Conservation (phyloP, 2,888 invertebrate species). For the Drosophila cyrtoloma region DNA sequence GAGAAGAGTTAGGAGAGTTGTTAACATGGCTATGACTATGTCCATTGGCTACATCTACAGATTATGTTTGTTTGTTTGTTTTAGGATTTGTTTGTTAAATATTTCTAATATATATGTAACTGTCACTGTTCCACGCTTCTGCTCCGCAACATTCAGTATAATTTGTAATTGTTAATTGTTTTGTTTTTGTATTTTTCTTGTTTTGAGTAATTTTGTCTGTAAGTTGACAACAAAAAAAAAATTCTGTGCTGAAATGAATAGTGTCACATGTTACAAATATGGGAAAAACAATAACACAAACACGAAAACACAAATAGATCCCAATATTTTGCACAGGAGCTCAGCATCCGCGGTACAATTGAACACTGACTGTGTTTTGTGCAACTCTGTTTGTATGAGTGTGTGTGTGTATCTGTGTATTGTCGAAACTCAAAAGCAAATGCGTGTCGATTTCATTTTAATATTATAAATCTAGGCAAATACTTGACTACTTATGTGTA, state of each 20-base stretch:
- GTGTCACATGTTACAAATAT: constrained; percentile 40
- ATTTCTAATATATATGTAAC: not conserved
- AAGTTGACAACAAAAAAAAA: constrained; percentile 43
- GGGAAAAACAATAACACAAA: constrained; percentile 51
- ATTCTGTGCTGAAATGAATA: constrained; percentile 39
- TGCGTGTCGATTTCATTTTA: constrained; percentile 25
- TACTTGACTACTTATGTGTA: constrained; percentile 23
- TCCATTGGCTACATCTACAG: constrained; percentile 10
- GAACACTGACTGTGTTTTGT: not conserved
- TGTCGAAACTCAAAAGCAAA: constrained; percentile 31
- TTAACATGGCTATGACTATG: constrained; percentile 63
- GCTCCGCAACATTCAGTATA: constrained; percentile 11
- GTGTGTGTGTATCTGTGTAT: constrained; percentile 25
- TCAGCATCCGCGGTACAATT: constrained; percentile 33
- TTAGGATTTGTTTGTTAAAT: not conserved
- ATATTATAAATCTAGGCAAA: constrained; percentile 7
- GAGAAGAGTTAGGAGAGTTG: constrained; percentile 43
- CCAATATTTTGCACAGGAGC: constrained; percentile 46
- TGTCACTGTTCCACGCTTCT: constrained; percentile 14
- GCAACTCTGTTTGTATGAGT: not conserved
- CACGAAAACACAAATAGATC: constrained; percentile 50
- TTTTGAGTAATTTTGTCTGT: not conserved
- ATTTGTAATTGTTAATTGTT: constrained; percentile 29
- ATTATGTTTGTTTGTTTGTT: constrained; percentile 8
- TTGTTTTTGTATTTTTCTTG: not conserved